Percentiles rank a stretch among this genome's conserved stretches.
These are phyloP conservation scores for Ctenosaura bakeri DNA, from an alignment of 2,797 vertebrate species.

Conservation along the genomic window DNA sequence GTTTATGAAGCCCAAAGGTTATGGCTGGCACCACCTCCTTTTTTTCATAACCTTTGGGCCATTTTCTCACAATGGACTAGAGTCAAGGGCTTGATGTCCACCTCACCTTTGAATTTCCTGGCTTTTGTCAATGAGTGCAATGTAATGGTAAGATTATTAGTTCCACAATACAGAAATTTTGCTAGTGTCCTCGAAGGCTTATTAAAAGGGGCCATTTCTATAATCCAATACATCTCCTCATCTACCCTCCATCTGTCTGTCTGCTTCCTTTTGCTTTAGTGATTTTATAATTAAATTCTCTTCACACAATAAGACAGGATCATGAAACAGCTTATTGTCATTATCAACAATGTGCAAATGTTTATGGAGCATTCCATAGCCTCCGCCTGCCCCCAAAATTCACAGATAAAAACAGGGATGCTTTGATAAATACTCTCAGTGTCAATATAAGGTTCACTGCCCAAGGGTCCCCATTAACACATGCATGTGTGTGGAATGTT, in stretches of 20 bases:
- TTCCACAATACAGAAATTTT: not conserved
- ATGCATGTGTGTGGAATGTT: not conserved
- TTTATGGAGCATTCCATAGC: not conserved
- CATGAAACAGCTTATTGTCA: not conserved
- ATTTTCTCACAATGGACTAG: constrained; percentile 36
- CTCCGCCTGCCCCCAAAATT: not conserved
- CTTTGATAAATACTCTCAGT: not conserved
- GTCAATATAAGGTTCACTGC: not conserved
- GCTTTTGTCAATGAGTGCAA: not conserved
- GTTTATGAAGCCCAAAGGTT: not conserved
- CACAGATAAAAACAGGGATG: not conserved
- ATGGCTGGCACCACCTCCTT: not conserved
- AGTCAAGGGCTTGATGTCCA: constrained; percentile 49
- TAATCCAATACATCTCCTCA: not conserved
- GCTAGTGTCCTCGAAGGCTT: not conserved
- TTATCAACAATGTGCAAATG: not conserved
- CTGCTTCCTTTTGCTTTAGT: constrained; percentile 25
- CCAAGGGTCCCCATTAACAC: not conserved
- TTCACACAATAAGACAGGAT: not conserved
- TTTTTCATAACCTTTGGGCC: not conserved
- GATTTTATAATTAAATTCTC: constrained; percentile 9
- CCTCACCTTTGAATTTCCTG: constrained; percentile 60
- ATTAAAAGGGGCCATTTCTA: constrained; percentile 25
- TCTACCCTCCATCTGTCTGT: fast-evolving
- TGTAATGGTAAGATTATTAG: not conserved